phyloP scores from a whole-genome alignment of 2,888 invertebrate species.

The Monoplex corrugatus region DNA sequence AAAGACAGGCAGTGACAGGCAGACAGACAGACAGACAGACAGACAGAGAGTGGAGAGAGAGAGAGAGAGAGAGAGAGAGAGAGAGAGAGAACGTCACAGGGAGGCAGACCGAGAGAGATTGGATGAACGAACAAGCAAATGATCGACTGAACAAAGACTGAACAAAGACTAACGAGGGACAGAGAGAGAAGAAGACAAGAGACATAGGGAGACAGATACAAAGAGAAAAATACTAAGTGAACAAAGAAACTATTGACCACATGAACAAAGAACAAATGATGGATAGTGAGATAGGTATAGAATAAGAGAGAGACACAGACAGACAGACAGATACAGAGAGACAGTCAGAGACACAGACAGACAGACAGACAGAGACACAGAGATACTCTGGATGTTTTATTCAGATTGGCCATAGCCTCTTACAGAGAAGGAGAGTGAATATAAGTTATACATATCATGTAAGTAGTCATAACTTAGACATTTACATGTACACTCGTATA shows the following conservation, averaged over 20 bases:
- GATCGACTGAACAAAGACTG: too few relatives aligned
- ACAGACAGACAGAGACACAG: conserved; percentile 44
- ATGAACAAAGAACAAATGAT: not conserved
- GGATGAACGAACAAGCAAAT: too few relatives aligned
- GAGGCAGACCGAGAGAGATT: not conserved
- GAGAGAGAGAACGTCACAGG: not conserved
- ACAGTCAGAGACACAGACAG: not conserved
- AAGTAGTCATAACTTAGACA: too few relatives aligned
- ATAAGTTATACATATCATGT: too few relatives aligned
- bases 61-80: not conserved
- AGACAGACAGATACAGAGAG: not conserved
- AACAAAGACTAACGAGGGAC: too few relatives aligned
- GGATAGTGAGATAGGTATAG: not conserved
- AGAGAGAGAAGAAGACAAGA: too few relatives aligned
- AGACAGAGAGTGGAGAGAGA: too few relatives aligned
- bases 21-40: not conserved
- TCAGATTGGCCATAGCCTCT: too few relatives aligned
- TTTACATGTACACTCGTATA: too few relatives aligned
- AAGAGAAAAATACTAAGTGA: too few relatives aligned
- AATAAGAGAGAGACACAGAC: not conserved
- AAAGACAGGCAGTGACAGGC: not conserved
- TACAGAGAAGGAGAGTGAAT: too few relatives aligned
- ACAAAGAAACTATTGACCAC: not conserved
- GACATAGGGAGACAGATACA: not conserved
- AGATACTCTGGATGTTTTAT: not conserved